Conservation (phyloP, 2,113 vertebrate species). For the Austrofundulus limnaeus region DNA sequence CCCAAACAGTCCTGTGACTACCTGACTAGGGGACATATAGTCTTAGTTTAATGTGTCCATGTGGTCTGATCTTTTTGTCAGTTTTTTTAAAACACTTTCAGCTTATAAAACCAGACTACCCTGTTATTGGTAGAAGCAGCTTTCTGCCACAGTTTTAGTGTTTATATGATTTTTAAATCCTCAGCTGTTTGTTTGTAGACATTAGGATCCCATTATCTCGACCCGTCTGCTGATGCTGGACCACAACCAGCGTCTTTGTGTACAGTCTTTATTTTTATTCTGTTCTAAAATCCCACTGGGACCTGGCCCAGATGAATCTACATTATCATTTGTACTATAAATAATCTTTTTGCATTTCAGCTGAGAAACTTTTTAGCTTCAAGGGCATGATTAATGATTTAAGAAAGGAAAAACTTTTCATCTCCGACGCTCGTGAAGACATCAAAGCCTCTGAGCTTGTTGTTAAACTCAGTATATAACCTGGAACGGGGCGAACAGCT, state of each 20-base stretch:
- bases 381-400: constrained; percentile 75
- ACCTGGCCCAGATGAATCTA: constrained; percentile 55
- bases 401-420: constrained; percentile 58
- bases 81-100: no score
- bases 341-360: constrained; percentile 50
- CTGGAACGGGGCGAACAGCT: constrained; percentile 39
- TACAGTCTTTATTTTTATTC: constrained; percentile 51
- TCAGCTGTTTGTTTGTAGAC: constrained; percentile 32
- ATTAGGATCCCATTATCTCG: constrained; percentile 30
- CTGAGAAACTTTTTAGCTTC: constrained; percentile 54
- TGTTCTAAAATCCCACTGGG: constrained; percentile 39
- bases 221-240: constrained; percentile 40
- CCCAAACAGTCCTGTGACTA: no score
- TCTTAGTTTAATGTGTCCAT: no score
- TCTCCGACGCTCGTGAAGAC: constrained; percentile 59
- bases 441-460: constrained; percentile 61
- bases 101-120: no score
- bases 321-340: constrained; percentile 52
- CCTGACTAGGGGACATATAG: no score
- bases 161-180: constrained; percentile 42
- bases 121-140: no score
- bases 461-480: constrained; percentile 55
- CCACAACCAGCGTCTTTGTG: constrained; percentile 28
- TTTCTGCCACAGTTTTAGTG: constrained; percentile 3
- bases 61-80: no score